Base-by-base conservation (phyloP, 2,888 invertebrate species). In the Xestia ashworthii region DNA sequence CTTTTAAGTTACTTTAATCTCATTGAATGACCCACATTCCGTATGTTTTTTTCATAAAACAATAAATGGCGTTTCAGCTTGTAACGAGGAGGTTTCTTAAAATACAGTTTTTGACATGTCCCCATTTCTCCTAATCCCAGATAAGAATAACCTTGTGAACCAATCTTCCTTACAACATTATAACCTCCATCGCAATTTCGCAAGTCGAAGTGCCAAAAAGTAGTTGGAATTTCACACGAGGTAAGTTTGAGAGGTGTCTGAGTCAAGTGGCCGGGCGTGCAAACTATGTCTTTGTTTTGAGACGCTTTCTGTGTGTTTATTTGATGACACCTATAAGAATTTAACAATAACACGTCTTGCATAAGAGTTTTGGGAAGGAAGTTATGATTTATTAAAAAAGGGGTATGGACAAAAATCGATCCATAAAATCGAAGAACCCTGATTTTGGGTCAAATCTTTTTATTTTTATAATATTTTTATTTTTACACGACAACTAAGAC, bases 271-370 rank as follows among this genome's bases (percentile, higher is more conserved):
- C 89, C 90, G 90, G 90, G 92, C 91, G 90, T 92, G 93, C 92
- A 88, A 94, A 92, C 93, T 94, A 93, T 93, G 92, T 91, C 91
- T 92, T 92, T 92, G 93, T 92, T 89, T 89, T 84, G 82, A 90
- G 91, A 90, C 88, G 89, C 87, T 89, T 89, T 89, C 87, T 89
- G 88, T 85, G 87, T 91, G 91, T 93, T 91, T 92, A 92, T 92
- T 91, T 89, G 87, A 88, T 86, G 88, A 89, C 89, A 88, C 88
- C 80, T 87, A 81, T 86, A 90, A 89, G 83, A 89, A 89, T 91
- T 89, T 86, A 83, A 88, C 85, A 82, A 78, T 80, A 84, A 81
- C 76, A 73, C 72, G 44, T 16, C 53, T 75, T 76, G 48, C 74
- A 79, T 76, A 69, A n/a, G 44, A 69, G n/a, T 19, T 46, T 50